phyloP scores from a whole-genome alignment of 2,888 invertebrate genomes.

The Polymixis flavicincta region DNA sequence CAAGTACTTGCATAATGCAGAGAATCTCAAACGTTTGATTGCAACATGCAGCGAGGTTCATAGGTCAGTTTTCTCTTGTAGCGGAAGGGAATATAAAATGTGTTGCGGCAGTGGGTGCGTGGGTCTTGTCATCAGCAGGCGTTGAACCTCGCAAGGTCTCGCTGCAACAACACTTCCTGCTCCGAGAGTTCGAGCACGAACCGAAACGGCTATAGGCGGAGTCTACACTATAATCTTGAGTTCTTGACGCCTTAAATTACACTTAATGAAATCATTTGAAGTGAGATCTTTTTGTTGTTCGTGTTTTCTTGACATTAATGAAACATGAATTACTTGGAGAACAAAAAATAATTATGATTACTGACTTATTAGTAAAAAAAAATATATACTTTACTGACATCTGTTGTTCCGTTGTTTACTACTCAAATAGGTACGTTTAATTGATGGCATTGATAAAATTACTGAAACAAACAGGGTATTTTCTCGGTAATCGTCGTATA shows the following conservation, averaged over 20 bases:
- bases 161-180: slow-evolving; percentile 77
- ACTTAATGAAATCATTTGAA: slow-evolving; percentile 52
- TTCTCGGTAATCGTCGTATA: not conserved
- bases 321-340: slow-evolving; percentile 17
- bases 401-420: not conserved
- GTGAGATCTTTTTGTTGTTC: slow-evolving; percentile 35
- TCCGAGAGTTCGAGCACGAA: slow-evolving; percentile 67
- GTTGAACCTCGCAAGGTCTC: slow-evolving; percentile 85
- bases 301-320: slow-evolving; percentile 36
- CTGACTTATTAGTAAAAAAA: not conserved
- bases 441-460: not conserved
- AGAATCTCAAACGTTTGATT: slow-evolving; percentile 70
- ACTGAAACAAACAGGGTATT: not conserved
- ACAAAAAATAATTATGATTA: not conserved
- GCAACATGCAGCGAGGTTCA: slow-evolving; percentile 73
- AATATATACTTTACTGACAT: not conserved
- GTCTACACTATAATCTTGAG: slow-evolving; percentile 61
- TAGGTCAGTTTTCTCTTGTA: slow-evolving; percentile 83
- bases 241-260: slow-evolving; percentile 40
- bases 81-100: slow-evolving; percentile 79
- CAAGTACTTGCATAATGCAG: slow-evolving; percentile 70
- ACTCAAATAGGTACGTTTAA: not conserved
- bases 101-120: slow-evolving; percentile 65
- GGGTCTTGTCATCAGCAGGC: slow-evolving; percentile 73
- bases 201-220: slow-evolving; percentile 69